Evolutionary conservation across 2,113 vertebrate genomes (phyloP), one percentile per base, ranked within the genome.

Genomic region (Probosciger aterrimus): DNA sequence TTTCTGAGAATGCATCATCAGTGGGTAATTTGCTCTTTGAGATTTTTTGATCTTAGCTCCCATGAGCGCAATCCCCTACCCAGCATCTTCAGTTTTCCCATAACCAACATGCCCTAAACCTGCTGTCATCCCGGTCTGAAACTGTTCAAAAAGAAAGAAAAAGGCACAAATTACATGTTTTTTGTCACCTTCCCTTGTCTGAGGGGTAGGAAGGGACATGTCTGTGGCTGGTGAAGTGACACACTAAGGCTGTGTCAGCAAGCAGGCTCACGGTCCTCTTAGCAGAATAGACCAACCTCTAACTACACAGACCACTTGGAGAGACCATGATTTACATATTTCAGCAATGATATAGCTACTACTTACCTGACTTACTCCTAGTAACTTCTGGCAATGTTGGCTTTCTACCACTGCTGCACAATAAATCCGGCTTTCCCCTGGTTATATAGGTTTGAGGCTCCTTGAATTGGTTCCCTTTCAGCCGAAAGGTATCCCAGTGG

Each of bases 401-500:
- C 44, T 81, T 75, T 78, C n/a, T 53, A 19, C 39, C 28, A 0
- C 4, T 12, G 39, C 71, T 84, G 49, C 31, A 12, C 18, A 3
- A 27, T 52, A 68, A 43, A 43, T 1, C 4, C 22, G 31, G 8
- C 27, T 31, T 52, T 23, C 14, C 19, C 24, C 82, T 64, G n/a
- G 5, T 43, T 44, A 16, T 47, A 41, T 30, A 2, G 59, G 50
- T 76, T 41, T 44, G 46, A 44, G 18, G 18, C 47, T 71, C 43
- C 53, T 62, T 22, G 86, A 63, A 30, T 55, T 14, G n/a, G 44
- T 73, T 93, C 67, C 68, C 50, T 68, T 74, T 80, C 71, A n/a
- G 57, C 74, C 84, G 76, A 76, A 79, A 90, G 91, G 71, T 91
- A 62, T 95, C 82, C 80, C 2, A 0, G 64, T 60, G 96, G 90